Conservation (phyloP, 2,113 vertebrate species). For the Rhipidura dahli region DNA sequence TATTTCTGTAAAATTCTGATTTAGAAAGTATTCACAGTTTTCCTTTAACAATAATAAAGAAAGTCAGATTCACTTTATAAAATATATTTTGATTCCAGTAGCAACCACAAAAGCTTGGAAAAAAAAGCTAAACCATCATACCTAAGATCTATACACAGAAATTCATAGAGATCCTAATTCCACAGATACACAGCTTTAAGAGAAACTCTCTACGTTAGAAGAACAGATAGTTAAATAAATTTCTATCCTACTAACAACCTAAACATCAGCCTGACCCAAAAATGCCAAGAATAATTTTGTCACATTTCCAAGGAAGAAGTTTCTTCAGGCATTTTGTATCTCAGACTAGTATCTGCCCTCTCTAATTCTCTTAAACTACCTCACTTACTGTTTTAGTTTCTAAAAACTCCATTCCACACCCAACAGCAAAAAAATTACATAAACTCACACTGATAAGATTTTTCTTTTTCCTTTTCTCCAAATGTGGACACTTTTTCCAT, state of each 20-base stretch:
- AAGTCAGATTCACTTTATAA: neutral
- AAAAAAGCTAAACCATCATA: neutral
- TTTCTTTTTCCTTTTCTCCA: neutral
- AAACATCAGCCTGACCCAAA: conserved; percentile 26
- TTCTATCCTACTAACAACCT: neutral
- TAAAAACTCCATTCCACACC: neutral
- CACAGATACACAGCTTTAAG: neutral
- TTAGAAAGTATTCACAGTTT: neutral
- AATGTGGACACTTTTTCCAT: neutral
- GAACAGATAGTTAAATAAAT: neutral
- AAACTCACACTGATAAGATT: neutral
- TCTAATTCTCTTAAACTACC: neutral
- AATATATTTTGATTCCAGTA: neutral
- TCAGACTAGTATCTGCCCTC: neutral
- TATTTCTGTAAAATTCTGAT: neutral
- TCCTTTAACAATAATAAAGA: neutral
- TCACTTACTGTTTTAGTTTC: neutral
- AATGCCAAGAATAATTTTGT: conserved; percentile 44
- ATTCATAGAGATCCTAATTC: neutral
- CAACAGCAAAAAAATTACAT: neutral
- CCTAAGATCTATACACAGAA: neutral
- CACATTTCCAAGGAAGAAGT: neutral
- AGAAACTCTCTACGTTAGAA: neutral
- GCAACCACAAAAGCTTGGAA: neutral
- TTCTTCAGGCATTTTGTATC: neutral